Conservation (phyloP, 2,888 invertebrate genomes). For the Cryptus viduatorius region DNA sequence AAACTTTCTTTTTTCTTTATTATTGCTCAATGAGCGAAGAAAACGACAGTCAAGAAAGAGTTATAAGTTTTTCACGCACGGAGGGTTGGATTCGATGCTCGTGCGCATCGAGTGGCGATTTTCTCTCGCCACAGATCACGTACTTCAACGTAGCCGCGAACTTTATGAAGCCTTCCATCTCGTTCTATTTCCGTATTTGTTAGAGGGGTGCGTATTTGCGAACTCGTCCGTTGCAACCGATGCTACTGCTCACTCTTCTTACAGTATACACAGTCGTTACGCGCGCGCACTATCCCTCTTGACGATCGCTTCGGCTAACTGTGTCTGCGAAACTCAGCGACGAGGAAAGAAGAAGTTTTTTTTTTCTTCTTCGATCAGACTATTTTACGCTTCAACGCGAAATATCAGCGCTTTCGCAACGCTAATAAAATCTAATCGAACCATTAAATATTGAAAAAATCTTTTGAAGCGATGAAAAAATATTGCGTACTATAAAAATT, state of each 20-base stretch:
- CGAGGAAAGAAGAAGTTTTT: conserved; percentile 26
- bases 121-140: conserved; percentile 51
- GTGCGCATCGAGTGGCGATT: conserved; percentile 23
- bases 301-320: neutral
- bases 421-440: no score
- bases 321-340: neutral
- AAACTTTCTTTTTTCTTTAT: neutral
- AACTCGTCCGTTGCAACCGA: conserved; percentile 36
- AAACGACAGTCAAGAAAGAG: conserved; percentile 5
- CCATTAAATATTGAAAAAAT: neutral
- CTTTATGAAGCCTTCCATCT: conserved; percentile 60
- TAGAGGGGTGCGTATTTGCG: conserved; percentile 50
- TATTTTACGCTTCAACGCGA: conserved; percentile 10
- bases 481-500: neutral
- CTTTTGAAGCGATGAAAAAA: neutral
- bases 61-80: conserved; percentile 21
- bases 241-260: conserved; percentile 22
- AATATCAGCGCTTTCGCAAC: neutral
- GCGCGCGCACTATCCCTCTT: neutral
- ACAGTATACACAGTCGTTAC: conserved; percentile 31
- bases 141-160: conserved; percentile 55
- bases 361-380: conserved; percentile 15
- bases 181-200: conserved; percentile 65
- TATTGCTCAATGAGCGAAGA: conserved; percentile 36
- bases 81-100: neutral